Evolutionary conservation across 2,888 invertebrate species (phyloP).

Genomic region (Blera fallax): DNA sequence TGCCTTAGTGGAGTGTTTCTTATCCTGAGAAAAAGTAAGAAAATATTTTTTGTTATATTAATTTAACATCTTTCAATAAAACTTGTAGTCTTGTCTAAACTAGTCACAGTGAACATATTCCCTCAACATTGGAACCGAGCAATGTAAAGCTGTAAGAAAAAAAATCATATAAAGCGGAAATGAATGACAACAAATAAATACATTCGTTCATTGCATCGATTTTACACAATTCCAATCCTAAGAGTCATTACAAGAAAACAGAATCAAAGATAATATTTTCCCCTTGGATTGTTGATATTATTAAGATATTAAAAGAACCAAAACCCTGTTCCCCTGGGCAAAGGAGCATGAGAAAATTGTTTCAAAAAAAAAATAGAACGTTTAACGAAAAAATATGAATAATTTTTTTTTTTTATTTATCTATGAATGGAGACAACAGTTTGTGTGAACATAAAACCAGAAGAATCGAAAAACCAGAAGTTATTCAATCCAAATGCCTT

Average conservation of each 20-base stretch:
- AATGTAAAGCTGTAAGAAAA: background rate
- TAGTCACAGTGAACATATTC: too few species aligned
- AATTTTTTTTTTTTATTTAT: conserved; percentile 17
- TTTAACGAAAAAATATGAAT: conserved; percentile 27
- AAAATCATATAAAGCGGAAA: conserved; percentile 8
- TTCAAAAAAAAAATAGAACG: background rate
- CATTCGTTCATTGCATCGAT: background rate
- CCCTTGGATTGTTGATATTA: conserved; percentile 22
- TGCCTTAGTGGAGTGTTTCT: too few species aligned
- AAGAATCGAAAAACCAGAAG: conserved; percentile 62
- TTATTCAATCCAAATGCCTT: conserved; percentile 58
- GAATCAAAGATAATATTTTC: conserved; percentile 44
- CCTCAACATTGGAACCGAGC: too few species aligned
- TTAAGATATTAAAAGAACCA: conserved; percentile 29
- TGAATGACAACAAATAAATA: conserved; percentile 6
- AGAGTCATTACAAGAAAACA: conserved; percentile 51
- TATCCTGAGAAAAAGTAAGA: too few species aligned
- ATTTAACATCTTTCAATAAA: too few species aligned
- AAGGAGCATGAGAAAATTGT: conserved; percentile 36
- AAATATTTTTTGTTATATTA: too few species aligned
- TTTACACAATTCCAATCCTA: background rate
- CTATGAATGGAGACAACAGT: conserved; percentile 31
- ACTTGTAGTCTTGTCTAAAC: too few species aligned
- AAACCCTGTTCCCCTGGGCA: conserved; percentile 25
- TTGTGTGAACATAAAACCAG: conserved; percentile 48